Evolutionary conservation across 1,140 invertebrate genomes (phyloP).

Genomic region (Eurosta solidaginis): DNA sequence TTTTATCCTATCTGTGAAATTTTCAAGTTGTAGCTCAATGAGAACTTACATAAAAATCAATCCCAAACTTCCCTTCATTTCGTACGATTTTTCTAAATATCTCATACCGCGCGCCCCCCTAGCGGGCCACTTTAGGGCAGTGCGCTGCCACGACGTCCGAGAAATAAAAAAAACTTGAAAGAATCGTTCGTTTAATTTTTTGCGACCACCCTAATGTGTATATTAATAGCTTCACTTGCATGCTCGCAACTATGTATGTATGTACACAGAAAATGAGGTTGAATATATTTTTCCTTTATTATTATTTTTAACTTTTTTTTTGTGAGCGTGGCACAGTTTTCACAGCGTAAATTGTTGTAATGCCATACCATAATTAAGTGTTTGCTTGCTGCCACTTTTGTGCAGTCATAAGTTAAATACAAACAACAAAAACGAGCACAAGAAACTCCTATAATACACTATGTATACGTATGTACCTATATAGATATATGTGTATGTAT

Average conservation of each 20-base stretch:
- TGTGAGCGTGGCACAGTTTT: constrained; percentile 11
- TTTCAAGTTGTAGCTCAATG: too few relatives aligned
- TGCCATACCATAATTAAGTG: constrained; percentile 27
- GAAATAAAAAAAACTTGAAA: too few relatives aligned
- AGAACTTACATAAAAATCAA: too few relatives aligned
- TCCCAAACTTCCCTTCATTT: too few relatives aligned
- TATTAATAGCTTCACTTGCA: too few relatives aligned
- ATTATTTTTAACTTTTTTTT: not conserved
- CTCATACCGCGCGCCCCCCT: too few relatives aligned
- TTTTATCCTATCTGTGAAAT: too few relatives aligned
- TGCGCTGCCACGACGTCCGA: too few relatives aligned
- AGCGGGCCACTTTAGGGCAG: too few relatives aligned
- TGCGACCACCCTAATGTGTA: not conserved
- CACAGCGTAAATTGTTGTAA: constrained; percentile 23
- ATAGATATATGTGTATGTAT: too few relatives aligned
- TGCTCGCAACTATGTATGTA: not conserved
- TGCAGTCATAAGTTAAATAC: not conserved
- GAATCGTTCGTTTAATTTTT: too few relatives aligned
- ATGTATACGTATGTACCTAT: not conserved
- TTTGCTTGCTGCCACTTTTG: constrained; percentile 14
- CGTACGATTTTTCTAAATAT: too few relatives aligned
- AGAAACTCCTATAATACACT: not conserved
- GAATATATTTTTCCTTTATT: not conserved
- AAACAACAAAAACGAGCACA: not conserved
- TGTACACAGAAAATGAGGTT: constrained; percentile 3